These are phyloP conservation scores for Pardosa pseudoannulata DNA, from an alignment of 2,888 invertebrate genomes.

Conservation along the genomic window DNA sequence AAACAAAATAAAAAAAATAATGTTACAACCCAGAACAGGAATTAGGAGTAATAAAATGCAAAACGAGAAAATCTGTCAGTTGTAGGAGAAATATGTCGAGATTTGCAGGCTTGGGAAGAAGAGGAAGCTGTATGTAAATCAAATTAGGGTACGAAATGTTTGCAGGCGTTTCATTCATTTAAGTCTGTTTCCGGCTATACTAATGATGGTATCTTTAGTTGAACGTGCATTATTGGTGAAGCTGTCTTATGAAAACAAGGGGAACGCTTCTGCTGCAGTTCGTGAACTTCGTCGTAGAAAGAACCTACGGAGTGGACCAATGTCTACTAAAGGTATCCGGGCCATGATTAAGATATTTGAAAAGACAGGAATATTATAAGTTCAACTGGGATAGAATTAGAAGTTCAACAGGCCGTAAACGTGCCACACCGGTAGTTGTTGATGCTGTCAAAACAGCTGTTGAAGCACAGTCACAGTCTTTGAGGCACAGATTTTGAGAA, in stretches of 20 bases:
- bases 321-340: neutral
- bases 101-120: too few relatives aligned
- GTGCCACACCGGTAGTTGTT: neutral
- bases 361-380: neutral
- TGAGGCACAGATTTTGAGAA: neutral
- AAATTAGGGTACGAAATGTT: too few relatives aligned
- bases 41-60: too few relatives aligned
- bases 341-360: conserved; percentile 7
- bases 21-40: too few relatives aligned
- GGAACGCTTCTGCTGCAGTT: neutral
- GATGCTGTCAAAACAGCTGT: neutral
- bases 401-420: neutral
- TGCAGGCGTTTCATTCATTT: too few relatives aligned
- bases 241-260: neutral
- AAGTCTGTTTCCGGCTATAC: conserved; percentile 5
- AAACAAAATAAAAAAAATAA: too few relatives aligned
- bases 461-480: neutral
- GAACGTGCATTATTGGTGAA: neutral
- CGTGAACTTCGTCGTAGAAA: neutral
- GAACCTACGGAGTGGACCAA: neutral
- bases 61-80: too few relatives aligned
- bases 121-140: too few relatives aligned
- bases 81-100: too few relatives aligned
- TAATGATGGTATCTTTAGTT: neutral
- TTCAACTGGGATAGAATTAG: neutral